Evolutionary conservation across 2,888 invertebrate species (phyloP), one percentile per base, ranked within the genome.

Genomic region (Tiliacea citrago): DNA sequence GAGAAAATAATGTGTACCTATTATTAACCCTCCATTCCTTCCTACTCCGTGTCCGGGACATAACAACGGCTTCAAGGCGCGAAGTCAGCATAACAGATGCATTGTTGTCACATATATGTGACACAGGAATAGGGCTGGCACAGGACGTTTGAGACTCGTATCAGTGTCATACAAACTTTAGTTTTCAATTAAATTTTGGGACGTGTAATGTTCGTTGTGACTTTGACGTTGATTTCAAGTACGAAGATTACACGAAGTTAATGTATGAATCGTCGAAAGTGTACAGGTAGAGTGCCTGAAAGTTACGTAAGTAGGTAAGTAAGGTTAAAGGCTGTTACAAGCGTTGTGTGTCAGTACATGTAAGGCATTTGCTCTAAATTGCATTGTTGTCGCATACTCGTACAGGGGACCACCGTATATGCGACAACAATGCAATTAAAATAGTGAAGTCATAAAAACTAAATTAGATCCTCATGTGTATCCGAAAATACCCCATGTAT

Each of bases 81-180:
- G 71, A 83, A 76, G 83, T 79, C 82, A 77, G 80, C 80, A 83
- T 82, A 82, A 75, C 82, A 80, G 73, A 87, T 92, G 93, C 91
- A 94, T 94, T 94, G 94, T 94, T 94, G 93, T 92, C 93, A 90
- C 88, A 88, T 87, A 88, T 89, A 86, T 87, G 89, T 86, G 88
- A 88, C 88, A 82, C 71, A 29, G 57, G 55, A n/a, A 16, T 75
- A 90, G 88, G 88, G 89, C 24, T 89, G 87, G 7, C 84, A 68
- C 74, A 35, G 6, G 24, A 53, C 58, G 60, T 55, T 35, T 73
- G 61, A 78, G 65, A 81, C 71, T 53, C 42, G 24, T 68, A 78
- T 82, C 78, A 65, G 29, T 68, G 63, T 68, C 51, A 53, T 7
- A 10, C 68, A 53, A 79, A 82, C 83, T 79, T 82, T 49, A 70